Evolutionary conservation across 2,113 vertebrate genomes (phyloP), one percentile per base, ranked within the genome.

Genomic region (Mandrillus leucophaeus): DNA sequence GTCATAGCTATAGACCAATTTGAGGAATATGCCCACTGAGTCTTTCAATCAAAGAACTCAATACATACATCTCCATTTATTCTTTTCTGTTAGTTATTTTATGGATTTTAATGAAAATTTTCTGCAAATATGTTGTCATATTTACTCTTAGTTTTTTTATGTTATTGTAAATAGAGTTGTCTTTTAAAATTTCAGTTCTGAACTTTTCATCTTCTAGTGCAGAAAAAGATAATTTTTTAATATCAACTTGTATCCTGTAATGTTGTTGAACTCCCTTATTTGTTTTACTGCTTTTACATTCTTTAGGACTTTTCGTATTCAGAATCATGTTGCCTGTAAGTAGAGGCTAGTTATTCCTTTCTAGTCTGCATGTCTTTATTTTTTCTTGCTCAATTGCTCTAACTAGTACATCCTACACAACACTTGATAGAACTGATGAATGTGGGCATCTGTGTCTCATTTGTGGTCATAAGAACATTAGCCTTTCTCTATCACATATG

Each of bases 361-460:
- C 27, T 35, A 13, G 9, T 64, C 50, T 35, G 13, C 20, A 2
- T 11, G 18, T 16, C 5, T 57, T 32, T 45, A 13, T 59, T 27
- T 45, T 66, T 64, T 50, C 88, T 80, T 73, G 52, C 7, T 1
- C 45, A 50, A 18, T 52, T 50, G 6, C 22, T 66, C 8, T 9
- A 11, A 38, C 25, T 40, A n/a, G 43, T 23, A 13, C 2, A 3
- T 38, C 10, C 11, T 8, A 35, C 5, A 16, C 9, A 35, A 22
- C 0, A 5, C 12, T 38, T 11, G 25, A 25, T 6, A 32, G 50
- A 88, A 30, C 8, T 11, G 13, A 40, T 18, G 32, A 48, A 20
- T 14, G 10, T 4, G 50, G 50, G 23, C 3, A 5, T 38, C 8
- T 11, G 3, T 23, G 7, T 45, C 3, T 32, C 23, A 5, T 8